phyloP scores from a whole-genome alignment of 1,140 invertebrate genomes.

The Heliconius nattereri region DNA sequence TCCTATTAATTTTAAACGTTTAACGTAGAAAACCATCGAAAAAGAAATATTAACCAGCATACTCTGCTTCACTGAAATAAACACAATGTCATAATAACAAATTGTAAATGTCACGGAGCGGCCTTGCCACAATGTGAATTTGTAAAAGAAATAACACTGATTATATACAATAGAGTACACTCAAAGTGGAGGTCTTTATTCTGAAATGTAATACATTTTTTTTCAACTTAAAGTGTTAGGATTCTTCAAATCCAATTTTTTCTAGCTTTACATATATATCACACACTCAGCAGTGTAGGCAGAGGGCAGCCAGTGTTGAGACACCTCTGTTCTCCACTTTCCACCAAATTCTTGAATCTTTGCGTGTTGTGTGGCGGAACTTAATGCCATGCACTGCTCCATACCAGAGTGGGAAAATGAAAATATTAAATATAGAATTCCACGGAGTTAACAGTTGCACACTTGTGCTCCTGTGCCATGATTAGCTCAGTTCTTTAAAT shows the following conservation, averaged over 20 bases:
- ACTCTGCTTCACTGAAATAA: not conserved
- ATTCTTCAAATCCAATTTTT: not conserved
- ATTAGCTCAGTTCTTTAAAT: too few relatives aligned
- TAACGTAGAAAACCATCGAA: not conserved
- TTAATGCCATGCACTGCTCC: too few relatives aligned
- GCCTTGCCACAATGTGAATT: slow-evolving; percentile 28
- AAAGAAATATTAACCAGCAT: not conserved
- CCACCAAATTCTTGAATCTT: too few relatives aligned
- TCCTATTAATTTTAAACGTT: not conserved
- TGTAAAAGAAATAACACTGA: slow-evolving; percentile 20
- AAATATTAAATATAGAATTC: too few relatives aligned
- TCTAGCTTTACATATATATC: too few relatives aligned
- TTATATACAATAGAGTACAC: slow-evolving; percentile 11
- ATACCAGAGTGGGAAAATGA: too few relatives aligned
- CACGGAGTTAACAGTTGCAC: too few relatives aligned
- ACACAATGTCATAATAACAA: slow-evolving; percentile 19
- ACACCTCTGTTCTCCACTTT: too few relatives aligned
- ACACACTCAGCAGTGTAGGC: too few relatives aligned
- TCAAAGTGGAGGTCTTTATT: slow-evolving; percentile 15
- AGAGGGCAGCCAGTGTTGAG: too few relatives aligned
- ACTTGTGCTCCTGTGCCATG: too few relatives aligned
- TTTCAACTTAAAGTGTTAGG: not conserved
- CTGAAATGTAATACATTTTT: not conserved
- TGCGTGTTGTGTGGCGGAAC: too few relatives aligned
- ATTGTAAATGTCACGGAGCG: slow-evolving; percentile 28